Percentiles rank a stretch among this genome's conserved stretches.
These are phyloP conservation scores for Sphaerophoria rueppellii DNA, from an alignment of 2,888 invertebrate genomes.

Conservation along the genomic window DNA sequence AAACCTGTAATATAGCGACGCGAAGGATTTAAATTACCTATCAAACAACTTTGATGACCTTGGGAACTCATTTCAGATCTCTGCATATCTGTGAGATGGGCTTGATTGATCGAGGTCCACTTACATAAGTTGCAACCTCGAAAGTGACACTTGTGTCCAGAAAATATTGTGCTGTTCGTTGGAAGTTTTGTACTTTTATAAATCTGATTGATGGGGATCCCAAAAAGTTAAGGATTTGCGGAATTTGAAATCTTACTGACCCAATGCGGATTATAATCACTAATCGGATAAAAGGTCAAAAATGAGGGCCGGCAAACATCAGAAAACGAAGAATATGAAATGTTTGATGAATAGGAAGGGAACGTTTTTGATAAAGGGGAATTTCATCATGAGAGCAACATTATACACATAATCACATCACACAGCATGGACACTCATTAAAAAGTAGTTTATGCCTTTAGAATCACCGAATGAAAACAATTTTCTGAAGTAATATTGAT, in stretches of 20 bases:
- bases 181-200: constrained; percentile 11
- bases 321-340: too few species aligned
- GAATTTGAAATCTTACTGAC: constrained; percentile 45
- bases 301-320: not conserved
- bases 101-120: constrained; percentile 67
- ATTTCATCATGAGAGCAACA: not conserved
- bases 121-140: constrained; percentile 55
- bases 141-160: constrained; percentile 68
- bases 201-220: constrained; percentile 70
- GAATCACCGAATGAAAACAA: too few species aligned
- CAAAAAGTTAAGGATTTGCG: constrained; percentile 46
- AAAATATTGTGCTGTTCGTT: not conserved
- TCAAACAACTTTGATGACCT: constrained; percentile 36
- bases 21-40: constrained; percentile 50
- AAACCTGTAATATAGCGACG: constrained; percentile 20
- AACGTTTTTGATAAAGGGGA: constrained; percentile 35
- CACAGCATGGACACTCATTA: too few species aligned
- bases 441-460: too few species aligned
- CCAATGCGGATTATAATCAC: constrained; percentile 65
- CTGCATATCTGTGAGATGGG: constrained; percentile 8
- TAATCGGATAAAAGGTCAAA: constrained; percentile 61
- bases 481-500: too few species aligned
- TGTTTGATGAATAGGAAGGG: constrained; percentile 45
- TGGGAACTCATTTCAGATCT: constrained; percentile 43
- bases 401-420: too few species aligned